Evolutionary conservation across 2,797 vertebrate species (phyloP).

Genomic region (Spea hammondii): DNA sequence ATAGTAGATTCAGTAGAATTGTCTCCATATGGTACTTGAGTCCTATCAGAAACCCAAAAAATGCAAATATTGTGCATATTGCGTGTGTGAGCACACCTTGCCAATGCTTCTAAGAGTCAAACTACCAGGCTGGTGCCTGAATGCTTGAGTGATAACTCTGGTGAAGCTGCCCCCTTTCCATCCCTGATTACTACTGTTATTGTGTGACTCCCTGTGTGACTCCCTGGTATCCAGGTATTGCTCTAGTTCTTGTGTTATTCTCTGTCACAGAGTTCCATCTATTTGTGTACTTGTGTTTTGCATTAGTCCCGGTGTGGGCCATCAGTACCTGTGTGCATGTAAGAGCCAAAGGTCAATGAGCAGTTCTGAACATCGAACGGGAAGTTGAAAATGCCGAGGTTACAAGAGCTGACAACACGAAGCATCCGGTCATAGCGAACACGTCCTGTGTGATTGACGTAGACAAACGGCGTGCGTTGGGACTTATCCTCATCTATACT

Average conservation of each 20-base stretch:
- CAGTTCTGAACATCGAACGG: constrained; percentile 79
- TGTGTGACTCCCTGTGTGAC: not conserved
- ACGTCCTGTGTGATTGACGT: constrained; percentile 75
- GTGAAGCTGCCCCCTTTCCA: no score
- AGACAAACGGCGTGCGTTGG: constrained; percentile 74
- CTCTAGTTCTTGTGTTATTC: not conserved
- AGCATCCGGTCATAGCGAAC: constrained; percentile 77
- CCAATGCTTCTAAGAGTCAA: no score
- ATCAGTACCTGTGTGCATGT: constrained; percentile 78
- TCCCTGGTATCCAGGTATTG: not conserved
- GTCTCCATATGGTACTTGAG: no score
- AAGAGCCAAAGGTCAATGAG: constrained; percentile 72
- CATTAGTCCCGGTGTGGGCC: no score
- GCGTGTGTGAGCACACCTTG: no score
- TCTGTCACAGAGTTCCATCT: not conserved
- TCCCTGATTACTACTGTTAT: not conserved
- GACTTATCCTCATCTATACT: constrained; percentile 79
- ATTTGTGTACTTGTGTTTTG: not conserved
- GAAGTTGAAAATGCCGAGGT: constrained; percentile 77
- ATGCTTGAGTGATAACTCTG: no score
- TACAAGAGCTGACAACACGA: constrained; percentile 76
- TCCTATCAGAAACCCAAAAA: no score
- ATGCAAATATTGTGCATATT: no score
- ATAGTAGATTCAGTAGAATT: no score
- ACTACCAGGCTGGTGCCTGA: no score